phyloP scores from a whole-genome alignment of 2,113 vertebrate genomes.

The Pao palembangensis region DNA sequence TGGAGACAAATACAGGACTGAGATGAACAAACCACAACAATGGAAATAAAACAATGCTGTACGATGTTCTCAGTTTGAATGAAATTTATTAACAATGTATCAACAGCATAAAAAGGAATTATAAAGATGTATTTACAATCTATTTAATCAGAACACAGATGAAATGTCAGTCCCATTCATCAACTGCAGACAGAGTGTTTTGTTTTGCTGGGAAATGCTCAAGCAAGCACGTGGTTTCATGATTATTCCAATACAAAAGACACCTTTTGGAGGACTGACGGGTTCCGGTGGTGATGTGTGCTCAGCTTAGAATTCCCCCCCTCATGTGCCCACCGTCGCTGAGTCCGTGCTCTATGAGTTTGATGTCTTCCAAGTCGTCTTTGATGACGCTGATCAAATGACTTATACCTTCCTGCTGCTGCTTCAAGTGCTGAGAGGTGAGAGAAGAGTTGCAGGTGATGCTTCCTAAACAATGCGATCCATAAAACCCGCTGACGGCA shows the following conservation, averaged over 20 bases:
- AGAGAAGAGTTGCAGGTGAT: neutral
- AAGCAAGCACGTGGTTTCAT: too few species aligned
- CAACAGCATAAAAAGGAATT: slow-evolving; percentile 51
- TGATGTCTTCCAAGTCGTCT: slow-evolving; percentile 95
- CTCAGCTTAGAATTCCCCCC: slow-evolving; percentile 87
- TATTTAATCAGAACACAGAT: slow-evolving; percentile 20
- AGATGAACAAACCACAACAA: neutral
- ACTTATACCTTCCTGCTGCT: slow-evolving; percentile 94
- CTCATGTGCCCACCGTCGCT: slow-evolving; percentile 86
- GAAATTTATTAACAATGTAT: slow-evolving; percentile 52
- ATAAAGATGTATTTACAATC: slow-evolving; percentile 66
- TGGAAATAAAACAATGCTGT: neutral
- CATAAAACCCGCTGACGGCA: too few species aligned
- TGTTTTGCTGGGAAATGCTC: neutral
- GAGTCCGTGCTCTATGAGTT: slow-evolving; percentile 90
- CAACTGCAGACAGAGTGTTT: neutral
- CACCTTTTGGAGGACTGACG: neutral
- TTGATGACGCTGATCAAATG: slow-evolving; percentile 95
- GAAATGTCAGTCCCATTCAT: neutral
- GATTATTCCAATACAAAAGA: too few species aligned
- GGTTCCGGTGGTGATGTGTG: neutral
- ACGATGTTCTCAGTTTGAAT: slow-evolving; percentile 16
- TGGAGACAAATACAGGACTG: slow-evolving; percentile 17
- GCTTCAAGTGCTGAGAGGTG: slow-evolving; percentile 87
- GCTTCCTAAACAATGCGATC: too few species aligned